phyloP scores from a whole-genome alignment of 2,888 invertebrate genomes.

The Rhaphigaster nebulosa region DNA sequence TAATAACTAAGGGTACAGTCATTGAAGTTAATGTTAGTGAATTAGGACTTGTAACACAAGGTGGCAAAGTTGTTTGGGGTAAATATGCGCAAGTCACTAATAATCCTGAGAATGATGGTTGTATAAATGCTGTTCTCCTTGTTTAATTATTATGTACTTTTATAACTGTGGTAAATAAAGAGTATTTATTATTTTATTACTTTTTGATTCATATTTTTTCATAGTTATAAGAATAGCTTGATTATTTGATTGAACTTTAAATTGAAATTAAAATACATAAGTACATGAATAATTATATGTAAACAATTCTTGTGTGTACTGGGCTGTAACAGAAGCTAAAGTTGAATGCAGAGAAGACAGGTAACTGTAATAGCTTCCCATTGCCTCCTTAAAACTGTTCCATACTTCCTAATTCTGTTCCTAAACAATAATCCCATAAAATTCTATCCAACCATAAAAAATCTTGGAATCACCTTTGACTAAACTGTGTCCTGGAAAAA shows the following conservation, averaged over 20 bases:
- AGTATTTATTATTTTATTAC: constrained; percentile 37
- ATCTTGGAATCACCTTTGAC: no score
- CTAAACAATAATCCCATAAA: no score
- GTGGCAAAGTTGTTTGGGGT: constrained; percentile 99
- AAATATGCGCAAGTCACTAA: constrained; percentile 99
- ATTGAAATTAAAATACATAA: no score
- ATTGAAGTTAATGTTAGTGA: constrained; percentile 99
- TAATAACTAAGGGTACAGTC: constrained; percentile 98
- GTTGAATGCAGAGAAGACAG: no score
- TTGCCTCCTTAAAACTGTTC: no score
- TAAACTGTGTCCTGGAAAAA: no score
- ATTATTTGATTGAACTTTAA: neutral
- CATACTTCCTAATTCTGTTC: no score
- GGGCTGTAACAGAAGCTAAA: no score
- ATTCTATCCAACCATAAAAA: no score
- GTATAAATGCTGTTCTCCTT: constrained; percentile 97
- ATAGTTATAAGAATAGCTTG: neutral
- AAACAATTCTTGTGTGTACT: no score
- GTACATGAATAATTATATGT: no score
- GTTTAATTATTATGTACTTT: constrained; percentile 74
- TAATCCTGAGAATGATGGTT: constrained; percentile 99
- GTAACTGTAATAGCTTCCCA: no score
- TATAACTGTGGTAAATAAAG: constrained; percentile 5
- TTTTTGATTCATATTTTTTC: neutral
- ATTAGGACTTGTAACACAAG: constrained; percentile 97